Evolutionary conservation across 2,888 invertebrate species (phyloP), one percentile per base, ranked within the genome.

Genomic region (Tolmerus cingulatus): DNA sequence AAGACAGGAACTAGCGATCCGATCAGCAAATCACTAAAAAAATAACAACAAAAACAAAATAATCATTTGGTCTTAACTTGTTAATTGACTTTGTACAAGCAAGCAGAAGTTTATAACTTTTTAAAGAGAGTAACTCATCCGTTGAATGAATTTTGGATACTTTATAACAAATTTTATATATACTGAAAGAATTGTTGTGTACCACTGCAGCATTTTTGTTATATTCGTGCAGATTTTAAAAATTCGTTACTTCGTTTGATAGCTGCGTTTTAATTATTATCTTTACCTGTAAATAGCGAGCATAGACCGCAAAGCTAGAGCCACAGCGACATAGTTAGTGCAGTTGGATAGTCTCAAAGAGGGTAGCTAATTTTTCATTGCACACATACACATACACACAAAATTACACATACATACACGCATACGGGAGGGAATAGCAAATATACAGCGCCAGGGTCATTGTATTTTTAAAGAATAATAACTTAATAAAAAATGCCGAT

Each of bases 121-220:
- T 82, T 82, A 82, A 82, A 82, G n/a, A 27, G 30, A 27, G 51
- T 82, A 46, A 57, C 55, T 82, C 27, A 82, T 82, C 57, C 57
- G 82, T 82, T 82, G 66, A 82, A 66, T 19, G 51, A 66, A 82
- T 82, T 82, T 82, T 82, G 82, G 34, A 82, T 82, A 82, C 82
- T 82, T 82, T 82, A 82, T 82, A 82, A 82, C 34, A 57, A 82
- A 82, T 82, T 82, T 82, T 82, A 82, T 82, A 82, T 79, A 51
- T 79, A 79, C 79, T 79, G 46, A 51, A 43, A 46, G 43, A 79
- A 79, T 57, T 82, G 82, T 82, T 82, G 82, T 82, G 82, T 66
- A 82, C 37, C 66, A 82, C 57, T 82, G 82, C 82, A 82, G 51
- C 27, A 37, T 37, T 82, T 81, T 82, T 82, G 82, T 82, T 82